Conservation (phyloP, 2,888 invertebrate genomes). For the Sympetrum striolatum region DNA sequence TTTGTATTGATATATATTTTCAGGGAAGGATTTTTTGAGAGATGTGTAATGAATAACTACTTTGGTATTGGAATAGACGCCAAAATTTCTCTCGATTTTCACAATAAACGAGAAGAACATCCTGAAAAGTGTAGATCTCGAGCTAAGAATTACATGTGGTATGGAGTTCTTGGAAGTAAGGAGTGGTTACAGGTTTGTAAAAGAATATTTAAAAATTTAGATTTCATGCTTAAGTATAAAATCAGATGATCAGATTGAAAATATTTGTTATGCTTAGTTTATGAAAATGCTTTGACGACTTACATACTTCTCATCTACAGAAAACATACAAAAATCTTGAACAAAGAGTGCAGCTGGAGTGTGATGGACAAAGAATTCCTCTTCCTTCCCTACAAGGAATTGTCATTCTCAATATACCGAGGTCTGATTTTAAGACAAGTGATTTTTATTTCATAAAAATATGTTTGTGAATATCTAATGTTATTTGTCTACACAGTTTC, state of each 20-base stretch:
- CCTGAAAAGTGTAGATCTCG: constrained; percentile 95
- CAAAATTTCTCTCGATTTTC: constrained; percentile 95
- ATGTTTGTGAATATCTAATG: background rate
- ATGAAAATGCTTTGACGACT: background rate
- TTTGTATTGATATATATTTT: constrained; percentile 46
- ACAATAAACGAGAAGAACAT: constrained; percentile 95
- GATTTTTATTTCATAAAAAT: background rate
- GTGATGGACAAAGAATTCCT: constrained; percentile 95
- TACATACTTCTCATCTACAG: constrained; percentile 60
- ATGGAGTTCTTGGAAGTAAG: constrained; percentile 66
- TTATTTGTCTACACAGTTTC: constrained; percentile 69
- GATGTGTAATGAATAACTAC: constrained; percentile 98
- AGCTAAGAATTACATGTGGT: constrained; percentile 96
- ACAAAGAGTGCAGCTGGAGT: constrained; percentile 92
- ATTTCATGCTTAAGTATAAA: background rate
- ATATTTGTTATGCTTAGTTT: background rate
- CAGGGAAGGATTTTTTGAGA: constrained; percentile 88
- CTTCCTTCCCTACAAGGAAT: constrained; percentile 95
- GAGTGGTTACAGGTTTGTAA: constrained; percentile 59
- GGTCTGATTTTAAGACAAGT: constrained; percentile 60
- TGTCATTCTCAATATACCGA: constrained; percentile 94
- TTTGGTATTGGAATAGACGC: constrained; percentile 98
- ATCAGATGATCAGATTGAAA: background rate
- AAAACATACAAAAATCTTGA: constrained; percentile 96
- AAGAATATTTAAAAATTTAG: background rate